A percentile compares a stretch with the other conserved stretches of the same genome.
phyloP scores from a whole-genome alignment of 2,797 vertebrate species.

The Melanogrammus aeglefinus region DNA sequence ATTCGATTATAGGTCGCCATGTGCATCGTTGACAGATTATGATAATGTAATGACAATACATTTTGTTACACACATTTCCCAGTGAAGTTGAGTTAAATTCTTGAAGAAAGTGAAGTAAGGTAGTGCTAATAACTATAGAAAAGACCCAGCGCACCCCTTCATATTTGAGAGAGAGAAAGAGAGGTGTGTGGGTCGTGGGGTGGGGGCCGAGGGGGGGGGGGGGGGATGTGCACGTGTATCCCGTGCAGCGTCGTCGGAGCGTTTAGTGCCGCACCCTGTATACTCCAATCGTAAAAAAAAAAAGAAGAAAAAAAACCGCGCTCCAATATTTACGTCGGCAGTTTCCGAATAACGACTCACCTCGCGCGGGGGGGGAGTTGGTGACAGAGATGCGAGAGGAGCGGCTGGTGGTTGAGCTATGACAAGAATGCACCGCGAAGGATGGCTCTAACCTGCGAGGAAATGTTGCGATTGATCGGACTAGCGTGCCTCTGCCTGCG shows the following conservation, averaged over 20 bases:
- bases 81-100: not conserved
- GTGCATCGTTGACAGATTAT: no score
- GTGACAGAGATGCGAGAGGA: not conserved
- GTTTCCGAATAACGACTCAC: not conserved
- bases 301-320: not conserved
- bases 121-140: not conserved
- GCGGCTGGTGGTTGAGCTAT: not conserved
- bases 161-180: not conserved
- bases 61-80: not conserved
- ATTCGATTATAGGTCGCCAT: not conserved
- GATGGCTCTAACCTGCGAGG: constrained; percentile 3
- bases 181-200: no score
- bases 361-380: not conserved
- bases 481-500: not conserved
- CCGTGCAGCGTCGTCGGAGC: not conserved
- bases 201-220: not conserved
- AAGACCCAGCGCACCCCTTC: not conserved
- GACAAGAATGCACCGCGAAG: not conserved
- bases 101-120: not conserved
- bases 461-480: not conserved
- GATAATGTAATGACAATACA: no score
- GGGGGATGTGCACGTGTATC: not conserved
- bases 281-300: not conserved
- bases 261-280: constrained; percentile 1
- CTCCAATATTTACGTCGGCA: constrained; percentile 2